Evolutionary conservation across 2,888 invertebrate species (phyloP), one percentile per base, ranked within the genome.

Genomic region (Cotesia congregata): DNA sequence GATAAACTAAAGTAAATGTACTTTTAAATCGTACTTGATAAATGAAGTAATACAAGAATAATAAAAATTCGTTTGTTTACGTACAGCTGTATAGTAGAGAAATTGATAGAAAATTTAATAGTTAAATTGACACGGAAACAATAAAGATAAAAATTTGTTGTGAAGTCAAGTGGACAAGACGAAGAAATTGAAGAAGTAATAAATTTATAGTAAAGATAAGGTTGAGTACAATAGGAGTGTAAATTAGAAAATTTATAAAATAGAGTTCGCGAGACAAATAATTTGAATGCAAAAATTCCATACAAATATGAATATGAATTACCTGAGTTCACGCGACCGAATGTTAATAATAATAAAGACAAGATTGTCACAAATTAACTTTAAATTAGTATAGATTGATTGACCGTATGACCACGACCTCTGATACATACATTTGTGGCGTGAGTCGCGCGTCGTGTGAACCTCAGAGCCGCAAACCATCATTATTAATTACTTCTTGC

Each of bases 311-410:
- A 38, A 75, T 50, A 50, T 70, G 41, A 60, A 59, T 68, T 67
- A 84, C 82, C 81, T 82, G 81, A 71, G 40, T 59, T 79, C 78
- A 70, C 75, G 77, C 73, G 79, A 81, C 67, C 71, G 69, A 80
- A 80, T 81, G 78, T 80, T 83, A 84, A 85, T 85, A 85, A 86
- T 84, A 83, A 81, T 83, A 83, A 84, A 83, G 80, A 79, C 80
- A 82, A 83, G 84, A 86, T 87, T 86, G 83, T 85, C 83, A 86
- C 86, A 85, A 88, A 88, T 88, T 86, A 88, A 86, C 80, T 83
- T 83, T 82, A 82, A 88, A 88, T 87, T 87, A 86, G 83, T 86
- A 86, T 85, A 82, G 85, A 81, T 83, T 82, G 85, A 86, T 86
- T 86, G 87, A 86, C 83, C 85, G 83, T 72, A 76, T 80, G 84